These are phyloP conservation scores for Erythrolamprus reginae DNA, from an alignment of 2,113 vertebrate genomes.

Conservation along the genomic window DNA sequence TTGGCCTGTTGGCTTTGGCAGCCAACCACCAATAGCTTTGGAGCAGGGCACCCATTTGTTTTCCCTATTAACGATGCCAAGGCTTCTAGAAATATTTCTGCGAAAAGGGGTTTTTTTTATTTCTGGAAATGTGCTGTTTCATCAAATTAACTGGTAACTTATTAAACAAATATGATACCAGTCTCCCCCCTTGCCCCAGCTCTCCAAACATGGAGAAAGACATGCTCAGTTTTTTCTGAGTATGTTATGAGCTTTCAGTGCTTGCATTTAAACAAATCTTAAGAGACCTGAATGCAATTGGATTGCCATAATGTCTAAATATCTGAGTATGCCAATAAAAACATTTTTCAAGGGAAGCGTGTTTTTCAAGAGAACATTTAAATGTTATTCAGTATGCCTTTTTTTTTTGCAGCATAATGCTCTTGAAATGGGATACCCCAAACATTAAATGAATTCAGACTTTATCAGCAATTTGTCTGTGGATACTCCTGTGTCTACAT, in stretches of 20 bases:
- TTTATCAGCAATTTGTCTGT: neutral
- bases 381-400: neutral
- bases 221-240: neutral
- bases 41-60: fast-evolving
- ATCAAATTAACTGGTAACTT: neutral
- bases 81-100: neutral
- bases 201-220: neutral
- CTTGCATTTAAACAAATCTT: neutral
- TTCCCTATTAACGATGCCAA: neutral
- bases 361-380: neutral
- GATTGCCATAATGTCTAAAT: neutral
- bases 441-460: neutral
- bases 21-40: neutral
- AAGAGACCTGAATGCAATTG: neutral
- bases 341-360: neutral
- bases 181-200: neutral
- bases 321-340: neutral
- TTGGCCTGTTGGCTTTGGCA: fast-evolving
- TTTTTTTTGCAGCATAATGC: neutral
- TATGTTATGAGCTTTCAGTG: neutral
- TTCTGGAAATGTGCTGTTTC: neutral
- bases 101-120: neutral
- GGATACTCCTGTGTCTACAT: neutral
- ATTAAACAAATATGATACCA: neutral
- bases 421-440: neutral